Base-by-base conservation (phyloP, 92 coral and sea anemone genomes). In the Bergia sp. region DNA sequence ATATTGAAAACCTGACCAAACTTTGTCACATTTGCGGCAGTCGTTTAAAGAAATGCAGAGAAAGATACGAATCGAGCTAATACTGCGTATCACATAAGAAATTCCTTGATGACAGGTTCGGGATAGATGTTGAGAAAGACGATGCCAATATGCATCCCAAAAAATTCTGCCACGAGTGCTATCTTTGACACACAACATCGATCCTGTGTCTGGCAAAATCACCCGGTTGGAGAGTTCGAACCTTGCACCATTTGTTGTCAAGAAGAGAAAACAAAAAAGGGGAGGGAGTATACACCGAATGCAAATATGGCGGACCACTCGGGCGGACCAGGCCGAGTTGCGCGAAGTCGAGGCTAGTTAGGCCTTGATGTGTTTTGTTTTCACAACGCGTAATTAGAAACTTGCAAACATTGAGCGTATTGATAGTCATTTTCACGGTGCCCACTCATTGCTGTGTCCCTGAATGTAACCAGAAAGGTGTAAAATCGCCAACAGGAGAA, bases 221-320 rank as follows among this genome's bases (percentile, higher is more conserved):
- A 73, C 21, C 47, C 77, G 8, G 77, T 18, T 37, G 77, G n/a
- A 38, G 43, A 37, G n/a, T 13, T 38, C 6, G n/a, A 73, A 73
- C 0, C 45, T 1, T 73, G 67, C 41, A 15, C 69, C 36, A 43
- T 50, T 47, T 79, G 82, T n/a, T 6, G 23, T 0, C 29, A 29
- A 29, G 29, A 29, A 29, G 29, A 29, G 29, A 29, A 29, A 29
- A 29, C 29, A 29, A 29, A 55, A 55, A 55, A 55, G 64, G 7
- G 7, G 15, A 55, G 76, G 5, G 23, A 5, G 5, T 73, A 78
- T 65, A 79, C 86, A 88, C 87, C 81, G 77, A 89, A 80, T 88
- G 91, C 91, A 81, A 89, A 89, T 89, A 81, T 89, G 82, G 88
- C 76, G 76, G 88, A 88, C 86, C 86, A 64, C 86, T 80, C 85